Evolutionary conservation across 2,797 vertebrate species (phyloP).

Genomic region (Halcyon smyrnensis): DNA sequence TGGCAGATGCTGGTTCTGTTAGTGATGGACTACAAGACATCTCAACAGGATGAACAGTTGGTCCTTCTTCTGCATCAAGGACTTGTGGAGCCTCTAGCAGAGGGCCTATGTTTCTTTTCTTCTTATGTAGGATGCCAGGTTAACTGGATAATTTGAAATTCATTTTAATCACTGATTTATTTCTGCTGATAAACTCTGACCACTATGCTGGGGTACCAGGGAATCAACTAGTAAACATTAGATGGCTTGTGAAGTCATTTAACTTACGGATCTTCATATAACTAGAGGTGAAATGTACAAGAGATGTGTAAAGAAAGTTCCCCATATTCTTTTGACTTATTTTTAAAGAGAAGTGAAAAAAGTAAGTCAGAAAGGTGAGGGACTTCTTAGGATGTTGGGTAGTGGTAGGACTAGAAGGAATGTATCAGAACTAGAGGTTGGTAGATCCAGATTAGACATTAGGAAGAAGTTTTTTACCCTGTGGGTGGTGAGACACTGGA

Average conservation of each 20-base stretch:
- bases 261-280: accelerated
- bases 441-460: too few species aligned
- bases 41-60: too few species aligned
- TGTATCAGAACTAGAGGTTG: too few species aligned
- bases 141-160: background rate
- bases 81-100: background rate
- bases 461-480: too few species aligned
- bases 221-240: background rate
- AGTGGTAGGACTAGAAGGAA: too few species aligned
- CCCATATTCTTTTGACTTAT: background rate
- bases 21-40: too few species aligned
- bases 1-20: too few species aligned
- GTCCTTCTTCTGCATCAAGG: too few species aligned
- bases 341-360: background rate
- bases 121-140: background rate
- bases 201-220: background rate
- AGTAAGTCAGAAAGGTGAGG: background rate
- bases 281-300: background rate
- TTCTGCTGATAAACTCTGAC: background rate
- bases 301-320: background rate
- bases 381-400: too few species aligned
- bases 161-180: background rate
- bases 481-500: too few species aligned
- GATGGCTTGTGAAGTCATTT: background rate
- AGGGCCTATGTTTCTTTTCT: background rate